These are phyloP conservation scores for Desmophyllum pertusum DNA, from an alignment of 92 coral and sea anemone genomes.

Conservation along the genomic window DNA sequence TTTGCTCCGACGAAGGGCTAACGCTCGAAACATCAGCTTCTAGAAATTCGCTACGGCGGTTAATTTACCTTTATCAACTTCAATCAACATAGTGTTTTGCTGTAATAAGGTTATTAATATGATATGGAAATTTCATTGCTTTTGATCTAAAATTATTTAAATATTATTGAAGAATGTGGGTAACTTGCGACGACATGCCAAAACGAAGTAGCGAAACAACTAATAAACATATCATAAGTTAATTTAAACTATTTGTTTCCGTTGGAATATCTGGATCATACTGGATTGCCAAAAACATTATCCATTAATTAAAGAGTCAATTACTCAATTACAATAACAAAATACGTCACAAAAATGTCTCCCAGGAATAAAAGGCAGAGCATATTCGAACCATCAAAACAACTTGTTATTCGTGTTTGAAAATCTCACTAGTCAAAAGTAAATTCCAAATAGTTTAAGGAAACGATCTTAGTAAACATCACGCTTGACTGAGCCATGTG, in stretches of 20 bases:
- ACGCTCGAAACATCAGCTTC: too few species aligned
- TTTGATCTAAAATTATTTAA: background rate
- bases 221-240: background rate
- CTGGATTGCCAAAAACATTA: background rate
- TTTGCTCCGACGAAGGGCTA: too few species aligned
- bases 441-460: background rate
- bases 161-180: background rate
- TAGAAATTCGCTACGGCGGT: too few species aligned
- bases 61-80: too few species aligned
- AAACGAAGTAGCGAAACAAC: background rate
- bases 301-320: background rate
- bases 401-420: background rate
- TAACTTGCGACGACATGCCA: background rate
- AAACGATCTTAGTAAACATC: background rate
- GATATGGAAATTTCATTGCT: background rate
- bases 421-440: background rate
- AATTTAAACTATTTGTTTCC: background rate
- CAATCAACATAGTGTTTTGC: too few species aligned
- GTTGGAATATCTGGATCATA: background rate
- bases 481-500: background rate
- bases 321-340: background rate
- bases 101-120: background rate
- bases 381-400: background rate
- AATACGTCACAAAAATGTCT: conserved; percentile 4
- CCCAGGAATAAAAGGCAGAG: background rate